Percentiles rank a stretch among this genome's conserved stretches.
These are phyloP conservation scores for Leucophenga varia DNA, from an alignment of 1,140 invertebrate genomes.

Conservation along the genomic window DNA sequence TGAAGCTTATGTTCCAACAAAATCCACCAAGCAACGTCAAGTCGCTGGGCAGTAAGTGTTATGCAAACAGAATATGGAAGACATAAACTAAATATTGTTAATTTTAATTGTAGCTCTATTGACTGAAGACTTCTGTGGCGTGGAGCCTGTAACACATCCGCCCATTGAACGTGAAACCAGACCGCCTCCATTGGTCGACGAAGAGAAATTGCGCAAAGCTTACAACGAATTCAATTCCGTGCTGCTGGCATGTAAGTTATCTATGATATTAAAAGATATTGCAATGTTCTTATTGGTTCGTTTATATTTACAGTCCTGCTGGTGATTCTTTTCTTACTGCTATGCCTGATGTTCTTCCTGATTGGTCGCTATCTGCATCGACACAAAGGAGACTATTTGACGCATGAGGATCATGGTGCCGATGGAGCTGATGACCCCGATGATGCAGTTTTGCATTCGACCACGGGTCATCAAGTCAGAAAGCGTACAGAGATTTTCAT, in stretches of 20 bases:
- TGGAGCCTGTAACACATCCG: slow-evolving; percentile 89
- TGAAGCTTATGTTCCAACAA: slow-evolving; percentile 94
- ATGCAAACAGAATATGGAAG: not conserved
- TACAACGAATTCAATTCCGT: slow-evolving; percentile 82
- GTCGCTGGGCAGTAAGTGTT: slow-evolving; percentile 68
- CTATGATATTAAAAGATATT: not conserved
- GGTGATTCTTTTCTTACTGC: slow-evolving; percentile 77
- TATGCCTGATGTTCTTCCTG: slow-evolving; percentile 79
- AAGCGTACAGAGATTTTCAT: slow-evolving; percentile 95
- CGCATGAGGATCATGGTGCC: slow-evolving; percentile 92
- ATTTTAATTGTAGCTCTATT: slow-evolving; percentile 61
- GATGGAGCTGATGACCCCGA: slow-evolving; percentile 88
- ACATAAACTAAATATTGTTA: too few relatives aligned
- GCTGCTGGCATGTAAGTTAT: slow-evolving; percentile 73
- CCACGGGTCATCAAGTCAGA: slow-evolving; percentile 89
- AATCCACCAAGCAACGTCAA: slow-evolving; percentile 81
- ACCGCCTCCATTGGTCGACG: slow-evolving; percentile 76
- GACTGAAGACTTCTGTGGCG: slow-evolving; percentile 90
- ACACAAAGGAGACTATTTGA: slow-evolving; percentile 94
- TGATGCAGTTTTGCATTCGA: slow-evolving; percentile 84
- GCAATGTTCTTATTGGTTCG: not conserved
- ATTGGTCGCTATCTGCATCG: slow-evolving; percentile 83
- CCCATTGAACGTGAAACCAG: slow-evolving; percentile 79
- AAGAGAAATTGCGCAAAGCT: slow-evolving; percentile 71
- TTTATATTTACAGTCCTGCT: too few relatives aligned